Conservation (phyloP, 2,888 invertebrate genomes). For the Mesodorylaimus sp. region DNA sequence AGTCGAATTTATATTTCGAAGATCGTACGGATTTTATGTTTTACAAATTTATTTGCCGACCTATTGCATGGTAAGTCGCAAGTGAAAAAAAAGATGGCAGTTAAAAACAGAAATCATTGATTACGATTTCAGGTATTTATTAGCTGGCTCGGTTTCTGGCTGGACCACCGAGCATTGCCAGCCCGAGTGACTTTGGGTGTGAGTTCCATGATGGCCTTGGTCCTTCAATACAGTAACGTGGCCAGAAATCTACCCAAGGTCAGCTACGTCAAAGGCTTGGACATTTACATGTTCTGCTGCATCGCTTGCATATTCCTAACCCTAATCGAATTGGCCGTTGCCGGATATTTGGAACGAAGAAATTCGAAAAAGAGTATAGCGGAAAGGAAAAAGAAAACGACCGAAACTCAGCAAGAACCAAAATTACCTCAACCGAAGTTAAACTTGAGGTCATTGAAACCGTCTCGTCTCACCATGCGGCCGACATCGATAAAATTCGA, state of each 20-base stretch:
- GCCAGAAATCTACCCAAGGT: constrained; percentile 25
- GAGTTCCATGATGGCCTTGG: constrained; percentile 27
- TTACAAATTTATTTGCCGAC: constrained; percentile 27
- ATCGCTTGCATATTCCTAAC: constrained; percentile 25
- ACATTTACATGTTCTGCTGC: constrained; percentile 27
- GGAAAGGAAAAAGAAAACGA: no score
- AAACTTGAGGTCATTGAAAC: no score
- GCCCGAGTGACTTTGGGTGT: constrained; percentile 24
- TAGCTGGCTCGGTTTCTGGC: constrained; percentile 29
- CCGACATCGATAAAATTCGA: no score
- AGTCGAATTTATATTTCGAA: constrained; percentile 6
- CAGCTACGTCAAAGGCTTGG: constrained; percentile 25
- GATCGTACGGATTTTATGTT: constrained; percentile 10
- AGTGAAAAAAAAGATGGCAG: no score
- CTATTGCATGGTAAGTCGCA: constrained; percentile 24
- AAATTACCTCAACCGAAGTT: no score
- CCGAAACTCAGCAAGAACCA: no score
- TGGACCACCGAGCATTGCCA: constrained; percentile 20
- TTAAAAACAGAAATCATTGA: no score
- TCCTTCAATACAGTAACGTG: constrained; percentile 26
- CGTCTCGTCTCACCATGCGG: no score
- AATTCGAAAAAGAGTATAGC: no score
- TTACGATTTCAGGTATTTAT: no score
- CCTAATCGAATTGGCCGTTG: constrained; percentile 21
- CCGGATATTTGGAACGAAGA: constrained; percentile 17